phyloP scores from a whole-genome alignment of 2,113 vertebrate genomes.

The Calonectris borealis region DNA sequence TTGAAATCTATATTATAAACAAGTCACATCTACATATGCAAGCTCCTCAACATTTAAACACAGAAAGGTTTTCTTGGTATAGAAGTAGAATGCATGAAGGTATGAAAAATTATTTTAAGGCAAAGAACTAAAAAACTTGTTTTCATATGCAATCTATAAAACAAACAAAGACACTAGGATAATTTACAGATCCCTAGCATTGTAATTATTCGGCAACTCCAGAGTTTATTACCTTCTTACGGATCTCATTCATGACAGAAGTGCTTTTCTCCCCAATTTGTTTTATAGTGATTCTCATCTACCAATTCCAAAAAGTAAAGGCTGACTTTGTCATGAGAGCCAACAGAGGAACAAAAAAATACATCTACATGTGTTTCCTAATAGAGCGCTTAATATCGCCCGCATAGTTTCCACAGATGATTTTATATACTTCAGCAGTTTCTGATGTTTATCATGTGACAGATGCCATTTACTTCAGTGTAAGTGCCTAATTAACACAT shows the following conservation, averaged over 20 bases:
- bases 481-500: slow-evolving; percentile 62
- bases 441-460: not conserved
- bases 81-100: not conserved
- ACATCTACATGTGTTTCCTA: not conserved
- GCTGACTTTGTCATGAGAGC: not conserved
- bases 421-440: slow-evolving; percentile 14
- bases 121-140: not conserved
- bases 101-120: not conserved
- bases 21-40: not conserved
- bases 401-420: not conserved
- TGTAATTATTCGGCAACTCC: not conserved
- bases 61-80: not conserved
- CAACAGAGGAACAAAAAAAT: not conserved
- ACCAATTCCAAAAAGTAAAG: not conserved
- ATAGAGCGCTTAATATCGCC: not conserved
- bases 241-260: not conserved
- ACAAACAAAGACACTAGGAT: not conserved
- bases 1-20: not conserved
- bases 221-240: not conserved
- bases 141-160: not conserved
- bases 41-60: not conserved
- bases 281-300: not conserved
- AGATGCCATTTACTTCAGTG: slow-evolving; percentile 39
- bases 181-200: not conserved
- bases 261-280: not conserved